A percentile compares a stretch with the other conserved stretches of the same genome.
phyloP scores from a whole-genome alignment of 2,113 vertebrate species.

The Hippolais icterina region DNA sequence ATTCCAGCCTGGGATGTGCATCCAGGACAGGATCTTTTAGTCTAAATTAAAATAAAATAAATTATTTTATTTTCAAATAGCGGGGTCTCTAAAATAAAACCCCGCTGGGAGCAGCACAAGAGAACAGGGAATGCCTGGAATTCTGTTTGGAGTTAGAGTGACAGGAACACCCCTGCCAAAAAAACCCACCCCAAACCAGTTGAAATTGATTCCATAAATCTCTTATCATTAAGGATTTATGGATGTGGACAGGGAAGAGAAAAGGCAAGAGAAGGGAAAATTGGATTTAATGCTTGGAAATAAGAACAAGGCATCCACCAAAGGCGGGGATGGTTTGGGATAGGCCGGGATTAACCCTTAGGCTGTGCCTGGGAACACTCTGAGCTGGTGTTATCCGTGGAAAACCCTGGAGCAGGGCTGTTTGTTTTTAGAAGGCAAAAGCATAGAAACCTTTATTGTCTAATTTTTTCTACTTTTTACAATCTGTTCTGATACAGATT shows the following conservation, averaged over 20 bases:
- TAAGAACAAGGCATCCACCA: not conserved
- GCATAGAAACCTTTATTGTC: too few relatives aligned
- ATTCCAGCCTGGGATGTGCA: not conserved
- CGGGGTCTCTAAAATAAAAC: not conserved
- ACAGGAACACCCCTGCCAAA: not conserved
- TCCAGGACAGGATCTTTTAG: not conserved
- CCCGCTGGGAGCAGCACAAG: not conserved
- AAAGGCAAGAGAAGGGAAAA: not conserved
- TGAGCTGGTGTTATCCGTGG: not conserved
- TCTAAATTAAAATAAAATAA: not conserved
- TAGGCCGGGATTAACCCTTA: not conserved
- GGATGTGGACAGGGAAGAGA: not conserved
- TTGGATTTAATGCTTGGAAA: conserved; percentile 3
- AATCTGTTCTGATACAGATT: too few relatives aligned
- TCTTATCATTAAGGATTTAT: not conserved
- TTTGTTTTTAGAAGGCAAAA: too few relatives aligned
- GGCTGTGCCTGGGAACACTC: not conserved
- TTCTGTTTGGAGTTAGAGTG: not conserved
- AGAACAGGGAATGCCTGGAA: not conserved
- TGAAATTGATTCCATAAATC: not conserved
- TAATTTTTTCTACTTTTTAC: too few relatives aligned
- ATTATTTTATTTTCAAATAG: too few relatives aligned
- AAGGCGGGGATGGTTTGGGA: not conserved
- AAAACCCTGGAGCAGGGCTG: not conserved
- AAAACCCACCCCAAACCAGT: too few relatives aligned